Base-by-base conservation (phyloP, 2,888 invertebrate genomes). In the Nesidiocoris tenuis region DNA sequence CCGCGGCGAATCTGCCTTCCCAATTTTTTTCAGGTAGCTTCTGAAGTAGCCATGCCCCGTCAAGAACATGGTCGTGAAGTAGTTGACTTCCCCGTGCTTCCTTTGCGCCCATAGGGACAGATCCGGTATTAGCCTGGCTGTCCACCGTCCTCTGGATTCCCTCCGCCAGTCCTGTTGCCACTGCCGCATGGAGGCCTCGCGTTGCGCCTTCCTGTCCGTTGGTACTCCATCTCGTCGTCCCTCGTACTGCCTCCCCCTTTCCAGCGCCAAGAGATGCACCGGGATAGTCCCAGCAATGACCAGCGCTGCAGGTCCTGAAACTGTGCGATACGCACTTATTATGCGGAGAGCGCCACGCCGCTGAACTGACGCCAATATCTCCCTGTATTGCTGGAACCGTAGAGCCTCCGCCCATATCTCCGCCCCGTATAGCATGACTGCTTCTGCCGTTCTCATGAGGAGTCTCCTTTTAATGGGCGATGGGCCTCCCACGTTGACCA, bases 401-500 rank as follows among this genome's bases (percentile, higher is more conserved):
- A 66, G 9, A 2, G 66, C 18, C 5, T 66, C 24, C 21, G 1
- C 66, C 54, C 66, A 66, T 25, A 66, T 12, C 5, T 66, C 39
- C 1, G 66, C 39, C 19, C 54, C 66, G 16, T 25, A 66, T 5
- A 66, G 66, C 54, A 66, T 9, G 12, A 54, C 54, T 5, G 66
- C 66, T 66, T 66, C 66, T 22, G 54, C 18, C 24, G 66, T 66
- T 7, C 66, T 55, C 9, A 72, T 23, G 1, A 81, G 54, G 0
- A 79, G 72, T 19, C 63, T 39, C 56, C 79, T 55, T 39, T 74
- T 77, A 19, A 57, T 74, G 9, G 25, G 39, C n/a, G 25, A 21
- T 12, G 79, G 79, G 1, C 80, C 80, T 7, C 76, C 76, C 18
- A 77, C 72, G 77, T 81, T 81, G 39, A 80, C 78, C 79, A 81